Conservation (phyloP, 1,140 invertebrate species). For the Euura saliciscinereae region DNA sequence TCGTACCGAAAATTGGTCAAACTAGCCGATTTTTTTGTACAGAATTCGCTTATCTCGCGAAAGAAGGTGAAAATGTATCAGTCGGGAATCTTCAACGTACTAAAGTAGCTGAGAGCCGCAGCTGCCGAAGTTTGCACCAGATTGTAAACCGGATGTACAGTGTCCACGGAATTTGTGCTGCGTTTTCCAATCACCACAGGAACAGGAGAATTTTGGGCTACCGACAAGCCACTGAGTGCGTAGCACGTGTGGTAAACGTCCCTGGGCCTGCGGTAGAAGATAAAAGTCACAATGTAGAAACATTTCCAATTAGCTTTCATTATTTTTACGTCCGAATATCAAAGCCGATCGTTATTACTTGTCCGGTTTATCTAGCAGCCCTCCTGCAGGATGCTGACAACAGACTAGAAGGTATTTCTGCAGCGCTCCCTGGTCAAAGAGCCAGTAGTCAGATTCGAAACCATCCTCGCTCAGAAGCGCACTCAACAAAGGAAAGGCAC, state of each 20-base stretch:
- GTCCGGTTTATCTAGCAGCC: slow-evolving; percentile 94
- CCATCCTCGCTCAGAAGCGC: slow-evolving; percentile 62
- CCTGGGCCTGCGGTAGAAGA: slow-evolving; percentile 67
- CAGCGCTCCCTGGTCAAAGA: slow-evolving; percentile 85
- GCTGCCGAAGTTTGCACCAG: slow-evolving; percentile 41
- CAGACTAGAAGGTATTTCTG: slow-evolving; percentile 96
- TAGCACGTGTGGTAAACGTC: slow-evolving; percentile 99
- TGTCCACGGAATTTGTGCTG: slow-evolving; percentile 41
- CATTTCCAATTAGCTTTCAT: slow-evolving; percentile 20
- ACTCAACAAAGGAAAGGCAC: slow-evolving; percentile 81
- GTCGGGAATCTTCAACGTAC: slow-evolving; percentile 44
- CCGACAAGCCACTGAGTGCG: slow-evolving; percentile 90
- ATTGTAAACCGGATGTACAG: slow-evolving; percentile 54
- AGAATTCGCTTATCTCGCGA: no score
- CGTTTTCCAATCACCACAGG: slow-evolving; percentile 46
- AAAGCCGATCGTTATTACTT: slow-evolving; percentile 69
- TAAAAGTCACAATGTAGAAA: slow-evolving; percentile 21
- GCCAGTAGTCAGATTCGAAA: slow-evolving; percentile 61
- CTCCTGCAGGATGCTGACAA: slow-evolving; percentile 89
- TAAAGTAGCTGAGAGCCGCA: slow-evolving; percentile 49
- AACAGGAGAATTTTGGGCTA: slow-evolving; percentile 84
- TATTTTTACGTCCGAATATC: background rate
- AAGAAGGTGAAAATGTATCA: no score
- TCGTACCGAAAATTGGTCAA: no score
- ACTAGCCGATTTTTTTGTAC: no score